phyloP scores from a whole-genome alignment of 2,888 invertebrate species.

The Polymixis flavicincta region DNA sequence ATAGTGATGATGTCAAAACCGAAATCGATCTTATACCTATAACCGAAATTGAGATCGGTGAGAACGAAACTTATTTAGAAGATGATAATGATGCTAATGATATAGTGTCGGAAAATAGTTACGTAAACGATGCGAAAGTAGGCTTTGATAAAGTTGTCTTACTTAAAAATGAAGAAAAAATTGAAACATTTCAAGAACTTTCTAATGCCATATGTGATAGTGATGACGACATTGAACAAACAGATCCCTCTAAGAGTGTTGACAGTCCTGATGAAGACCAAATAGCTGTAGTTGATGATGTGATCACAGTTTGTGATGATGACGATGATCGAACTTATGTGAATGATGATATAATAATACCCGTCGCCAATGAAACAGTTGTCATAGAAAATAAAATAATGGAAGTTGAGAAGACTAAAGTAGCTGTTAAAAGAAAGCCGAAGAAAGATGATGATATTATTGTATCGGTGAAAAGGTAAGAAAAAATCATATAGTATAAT shows the following conservation, averaged over 20 bases:
- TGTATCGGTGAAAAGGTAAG: constrained; percentile 24
- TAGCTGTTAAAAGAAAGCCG: not conserved
- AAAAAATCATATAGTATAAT: not conserved
- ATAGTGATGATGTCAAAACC: constrained; percentile 1
- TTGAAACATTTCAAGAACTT: not conserved
- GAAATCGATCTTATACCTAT: constrained; percentile 40
- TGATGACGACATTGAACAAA: not conserved
- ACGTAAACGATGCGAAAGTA: not conserved
- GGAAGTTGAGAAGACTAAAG: not conserved
- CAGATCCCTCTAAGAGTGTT: not conserved
- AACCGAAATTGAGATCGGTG: constrained; percentile 31
- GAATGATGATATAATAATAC: not conserved
- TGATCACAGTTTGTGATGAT: not conserved
- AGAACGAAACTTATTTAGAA: constrained; percentile 64
- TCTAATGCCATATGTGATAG: not conserved
- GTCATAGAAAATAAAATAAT: not conserved
- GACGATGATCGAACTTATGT: not conserved
- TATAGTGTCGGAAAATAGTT: not conserved
- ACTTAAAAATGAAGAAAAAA: constrained; percentile 6
- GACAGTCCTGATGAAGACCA: not conserved
- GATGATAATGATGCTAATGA: constrained; percentile 30
- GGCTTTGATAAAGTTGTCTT: constrained; percentile 12
- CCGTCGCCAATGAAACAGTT: not conserved
- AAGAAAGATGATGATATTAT: not conserved
- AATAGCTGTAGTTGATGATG: not conserved